Base-by-base conservation (phyloP, 1,140 invertebrate species). In the Zaprionus taronus region DNA sequence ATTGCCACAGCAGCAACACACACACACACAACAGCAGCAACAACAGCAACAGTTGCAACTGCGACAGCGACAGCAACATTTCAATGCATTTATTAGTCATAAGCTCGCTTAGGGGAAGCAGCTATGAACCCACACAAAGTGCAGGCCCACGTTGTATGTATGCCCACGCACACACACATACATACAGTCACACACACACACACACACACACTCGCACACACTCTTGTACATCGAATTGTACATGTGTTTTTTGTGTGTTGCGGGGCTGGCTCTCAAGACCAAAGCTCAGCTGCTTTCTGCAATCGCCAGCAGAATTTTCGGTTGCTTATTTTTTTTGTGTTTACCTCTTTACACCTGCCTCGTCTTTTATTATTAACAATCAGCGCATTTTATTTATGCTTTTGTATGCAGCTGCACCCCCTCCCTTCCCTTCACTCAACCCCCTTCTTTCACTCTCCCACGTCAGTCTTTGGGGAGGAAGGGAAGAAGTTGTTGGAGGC, bases 221-320 rank as follows among this genome's bases (percentile, higher is more conserved):
- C 12, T 47, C 6, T 20, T 34, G 22, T 38, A 55, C 49, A 65
- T 63, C 11, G 38, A 74, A 38, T 74, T 74, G 49, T 63, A 75
- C 72, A 75, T 75, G 58, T 75, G 72, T 75, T 75, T 74, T 55
- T 28, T 58, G 17, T 41, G 31, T 34, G 31, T 34, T 34, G 38
- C 38, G 38, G 38, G 38, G 41, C 41, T 47, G 41, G n/a, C 28
- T 9, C 49, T 75, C 49, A 58, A 75, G 60, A 51, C 49, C 51
- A 47, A 70, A 75, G 72, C 72, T 70, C 58, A 74, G 72, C 65
- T 74, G 65, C 36, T 69, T 75, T 70, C 69, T 75, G 72, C 72
- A 69, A 62, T 69, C 51, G 65, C 65, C 61, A n/a, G 57, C 72
- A 63, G 5, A 62, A 61, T 72, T 65, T 65, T 65, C 31, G 14